Evolutionary conservation across 2,888 invertebrate genomes (phyloP), one percentile per base, ranked within the genome.

Genomic region (Adelognathus sp.): DNA sequence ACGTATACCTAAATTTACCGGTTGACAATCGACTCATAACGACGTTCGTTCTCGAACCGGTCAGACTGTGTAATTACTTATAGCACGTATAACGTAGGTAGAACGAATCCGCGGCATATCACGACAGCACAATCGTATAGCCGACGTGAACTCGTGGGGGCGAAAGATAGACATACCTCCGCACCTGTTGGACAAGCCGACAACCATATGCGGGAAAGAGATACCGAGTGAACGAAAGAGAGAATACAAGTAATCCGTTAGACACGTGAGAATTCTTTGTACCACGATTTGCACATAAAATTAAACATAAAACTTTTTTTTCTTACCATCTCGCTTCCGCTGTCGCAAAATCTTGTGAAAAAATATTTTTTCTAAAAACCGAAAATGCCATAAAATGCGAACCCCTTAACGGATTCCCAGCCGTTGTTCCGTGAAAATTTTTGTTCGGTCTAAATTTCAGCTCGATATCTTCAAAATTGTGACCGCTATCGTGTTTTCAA

Each of bases 21-120:
- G 81, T 81, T 83, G 86, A 87, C 86, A 87, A 86, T 87, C 80
- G 76, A 61, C 79, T 82, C 81, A 85, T 84, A 83, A 81, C 41
- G 81, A 85, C 87, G 82, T 86, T 88, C 87, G 86, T 85, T 88
- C 88, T 89, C 88, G 83, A 86, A 81, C 76, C 86, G 86, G 87
- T 82, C 89, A 86, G 88, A 88, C 87, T 88, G 86, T 89, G 88
- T 88, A 89, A 89, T 88, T 86, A 85, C 63, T 18, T 58, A n/a
- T n/a, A n/a, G n/a, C n/a, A n/a, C 46, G 58, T 41, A 41, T 58
- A 61, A 39, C 27, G 11, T 16, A 18, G 14, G 16, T 9, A 29
- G 14, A 36, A 21, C 18, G 36, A n/a, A 39, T 14, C 24, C 9
- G 27, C 36, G 14, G 11, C 50, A 9, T 33, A 36, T 31, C 21